Base-by-base conservation (phyloP, 2,797 vertebrate species). In the Anabas testudineus region DNA sequence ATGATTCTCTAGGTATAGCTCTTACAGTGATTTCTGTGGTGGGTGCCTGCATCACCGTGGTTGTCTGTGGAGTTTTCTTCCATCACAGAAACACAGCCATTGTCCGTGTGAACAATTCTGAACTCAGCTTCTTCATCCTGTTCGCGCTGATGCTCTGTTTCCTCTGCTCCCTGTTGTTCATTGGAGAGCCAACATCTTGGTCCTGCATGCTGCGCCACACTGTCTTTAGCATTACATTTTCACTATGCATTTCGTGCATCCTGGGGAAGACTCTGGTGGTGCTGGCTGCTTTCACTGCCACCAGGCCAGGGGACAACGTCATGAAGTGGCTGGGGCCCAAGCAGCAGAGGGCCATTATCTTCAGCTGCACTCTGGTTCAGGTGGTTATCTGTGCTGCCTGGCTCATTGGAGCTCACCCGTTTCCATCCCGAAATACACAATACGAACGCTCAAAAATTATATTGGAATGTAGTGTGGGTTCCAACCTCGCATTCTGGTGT, bases 161-260 rank as follows among this genome's bases (percentile, higher is more conserved):
- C 64, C 77, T 94, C 37, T 94, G 93, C 71, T 85, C 85, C 18
- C 65, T 93, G 76, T 56, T 93, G 54, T 94, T 94, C 48, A 92
- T 94, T 37, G 94, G 94, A 6, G 80, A 95, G 73, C 93, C 93
- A 22, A 93, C 92, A 22, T 24, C 71, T 56, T 95, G 92, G 93
- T 93, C 94, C 28, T 94, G 93, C 80, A 93, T 93, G 93, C 61
- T 94, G 54, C 91, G 92, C 16, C 93, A 94, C 82, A 93, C 91
- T 5, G 87, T 85, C 26, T 93, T 94, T 19, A 93, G 93, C 72
- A 92, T 94, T 68, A 92, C 88, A 5, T 94, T 94, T 87, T 93
- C 92, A n/a, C 88, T 93, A 43, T 94, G 93, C 47, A 87, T 94
- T 54, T 93, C 93, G 34, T 94, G 94, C 74, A 93, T 94, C 52